phyloP scores from a whole-genome alignment of 1,140 invertebrate genomes.

The Zaprionus capensis region DNA sequence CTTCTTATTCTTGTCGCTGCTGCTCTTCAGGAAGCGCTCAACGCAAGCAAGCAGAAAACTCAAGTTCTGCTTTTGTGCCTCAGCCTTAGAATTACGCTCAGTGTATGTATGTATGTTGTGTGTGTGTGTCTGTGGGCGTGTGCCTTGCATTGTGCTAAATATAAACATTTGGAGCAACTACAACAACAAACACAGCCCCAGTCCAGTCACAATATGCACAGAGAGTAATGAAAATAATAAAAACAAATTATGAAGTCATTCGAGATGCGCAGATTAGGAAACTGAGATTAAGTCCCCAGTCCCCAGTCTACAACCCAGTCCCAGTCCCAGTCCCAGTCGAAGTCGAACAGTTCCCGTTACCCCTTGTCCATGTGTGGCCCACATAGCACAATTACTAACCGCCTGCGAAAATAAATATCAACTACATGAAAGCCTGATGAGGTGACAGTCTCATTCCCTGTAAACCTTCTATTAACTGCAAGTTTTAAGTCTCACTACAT shows the following conservation, averaged over 20 bases:
- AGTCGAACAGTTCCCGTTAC: constrained; percentile 6
- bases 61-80: constrained; percentile 40
- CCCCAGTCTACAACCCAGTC: too few species aligned
- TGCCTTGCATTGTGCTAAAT: constrained; percentile 66
- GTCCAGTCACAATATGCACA: constrained; percentile 9
- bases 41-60: constrained; percentile 69
- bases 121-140: constrained; percentile 24
- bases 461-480: not conserved
- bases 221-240: constrained; percentile 23
- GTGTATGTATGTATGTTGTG: constrained; percentile 7
- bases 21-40: constrained; percentile 60
- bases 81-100: constrained; percentile 14
- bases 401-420: not conserved
- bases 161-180: constrained; percentile 65
- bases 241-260: constrained; percentile 49
- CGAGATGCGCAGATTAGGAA: constrained; percentile 43
- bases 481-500: too few species aligned
- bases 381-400: constrained; percentile 7
- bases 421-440: not conserved
- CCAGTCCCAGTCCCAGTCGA: not conserved
- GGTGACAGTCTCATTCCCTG: not conserved
- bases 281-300: constrained; percentile 10
- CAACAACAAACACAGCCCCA: not conserved
- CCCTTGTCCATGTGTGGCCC: not conserved
- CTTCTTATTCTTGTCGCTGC: not conserved